Conservation (phyloP, 35 echinoderm and acorn worm genomes). For the Apostichopus japonicus region DNA sequence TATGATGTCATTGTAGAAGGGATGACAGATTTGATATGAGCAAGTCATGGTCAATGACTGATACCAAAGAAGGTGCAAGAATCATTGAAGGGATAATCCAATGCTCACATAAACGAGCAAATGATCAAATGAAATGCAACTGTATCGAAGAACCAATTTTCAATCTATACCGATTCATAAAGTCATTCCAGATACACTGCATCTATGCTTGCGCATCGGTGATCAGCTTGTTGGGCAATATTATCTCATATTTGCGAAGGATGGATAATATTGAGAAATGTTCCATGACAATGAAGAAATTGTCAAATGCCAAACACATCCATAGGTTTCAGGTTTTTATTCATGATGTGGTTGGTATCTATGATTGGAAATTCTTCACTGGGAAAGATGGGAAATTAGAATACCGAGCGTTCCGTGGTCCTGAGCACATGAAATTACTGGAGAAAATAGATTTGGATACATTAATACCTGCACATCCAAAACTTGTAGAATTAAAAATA, state of each 20-base stretch:
- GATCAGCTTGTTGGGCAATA: constrained; percentile 67
- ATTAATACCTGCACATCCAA: constrained; percentile 69
- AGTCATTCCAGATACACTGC: constrained; percentile 75
- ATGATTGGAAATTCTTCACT: constrained; percentile 69
- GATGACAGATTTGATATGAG: constrained; percentile 61
- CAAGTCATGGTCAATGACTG: constrained; percentile 68
- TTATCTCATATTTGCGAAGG: constrained; percentile 57
- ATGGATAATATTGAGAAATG: constrained; percentile 66
- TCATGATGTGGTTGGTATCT: constrained; percentile 38
- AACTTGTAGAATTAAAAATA: constrained; percentile 54
- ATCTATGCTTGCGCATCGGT: constrained; percentile 64
- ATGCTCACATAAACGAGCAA: constrained; percentile 44
- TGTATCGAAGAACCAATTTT: constrained; percentile 66
- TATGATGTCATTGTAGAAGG: constrained; percentile 67
- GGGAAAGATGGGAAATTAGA: constrained; percentile 68
- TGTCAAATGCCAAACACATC: constrained; percentile 56
- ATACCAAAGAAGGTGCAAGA: constrained; percentile 58
- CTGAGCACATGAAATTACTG: constrained; percentile 61
- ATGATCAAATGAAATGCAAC: constrained; percentile 63
- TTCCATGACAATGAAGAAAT: constrained; percentile 48
- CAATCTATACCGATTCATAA: constrained; percentile 64
- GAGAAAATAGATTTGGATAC: constrained; percentile 57
- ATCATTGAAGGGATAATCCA: constrained; percentile 59
- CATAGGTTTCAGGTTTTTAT: constrained; percentile 60
- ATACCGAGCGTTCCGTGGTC: constrained; percentile 64